A percentile compares a stretch with the other conserved stretches of the same genome.
These are phyloP conservation scores for Pseudomyrmex concolor DNA, from an alignment of 1,140 invertebrate species.

Conservation along the genomic window DNA sequence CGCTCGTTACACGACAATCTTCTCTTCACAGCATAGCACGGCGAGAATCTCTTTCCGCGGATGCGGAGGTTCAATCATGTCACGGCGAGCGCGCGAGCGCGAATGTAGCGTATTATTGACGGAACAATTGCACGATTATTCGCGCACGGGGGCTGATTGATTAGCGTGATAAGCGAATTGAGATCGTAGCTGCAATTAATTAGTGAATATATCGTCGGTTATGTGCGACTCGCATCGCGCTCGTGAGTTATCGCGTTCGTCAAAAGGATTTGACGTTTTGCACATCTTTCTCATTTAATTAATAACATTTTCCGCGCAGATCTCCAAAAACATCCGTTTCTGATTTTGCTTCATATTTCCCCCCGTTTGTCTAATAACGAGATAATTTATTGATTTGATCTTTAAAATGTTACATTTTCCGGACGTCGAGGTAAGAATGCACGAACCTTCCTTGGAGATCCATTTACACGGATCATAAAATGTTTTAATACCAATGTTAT, in stretches of 20 bases:
- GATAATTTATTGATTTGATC: too few species aligned
- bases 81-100: slow-evolving; percentile 6
- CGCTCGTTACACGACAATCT: slow-evolving; percentile 41
- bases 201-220: slow-evolving; percentile 50
- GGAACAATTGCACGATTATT: slow-evolving; percentile 56
- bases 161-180: slow-evolving; percentile 59
- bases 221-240: slow-evolving; percentile 28
- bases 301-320: neutral
- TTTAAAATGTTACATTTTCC: too few species aligned
- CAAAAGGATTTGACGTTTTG: slow-evolving; percentile 35
- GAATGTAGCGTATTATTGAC: slow-evolving; percentile 51
- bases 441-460: too few species aligned
- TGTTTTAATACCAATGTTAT: too few species aligned
- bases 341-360: too few species aligned
- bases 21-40: neutral
- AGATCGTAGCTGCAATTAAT: slow-evolving; percentile 55
- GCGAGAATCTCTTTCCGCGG: slow-evolving; percentile 21
- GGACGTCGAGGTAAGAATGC: too few species aligned
- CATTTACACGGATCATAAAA: too few species aligned
- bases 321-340: too few species aligned
- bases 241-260: neutral
- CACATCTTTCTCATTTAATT: neutral
- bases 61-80: slow-evolving; percentile 34
- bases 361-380: too few species aligned
- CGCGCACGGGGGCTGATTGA: slow-evolving; percentile 48